Base-by-base conservation (phyloP, 1,140 invertebrate genomes). In the Manduca sexta region DNA sequence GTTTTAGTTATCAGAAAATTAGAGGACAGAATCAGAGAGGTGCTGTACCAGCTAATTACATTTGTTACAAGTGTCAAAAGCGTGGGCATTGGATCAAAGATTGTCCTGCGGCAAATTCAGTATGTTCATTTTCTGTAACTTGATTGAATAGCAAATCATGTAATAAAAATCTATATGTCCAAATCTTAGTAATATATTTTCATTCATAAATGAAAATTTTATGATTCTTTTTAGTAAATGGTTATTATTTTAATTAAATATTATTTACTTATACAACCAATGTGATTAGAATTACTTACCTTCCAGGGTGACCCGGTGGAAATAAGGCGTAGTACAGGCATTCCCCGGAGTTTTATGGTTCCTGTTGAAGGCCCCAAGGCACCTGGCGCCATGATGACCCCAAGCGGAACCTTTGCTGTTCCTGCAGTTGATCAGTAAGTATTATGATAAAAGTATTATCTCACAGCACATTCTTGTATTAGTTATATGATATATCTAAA, bases 81-180 rank as follows among this genome's bases (percentile, higher is more conserved):
- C 89, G 90, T 52, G 97, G 97, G 1, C 97, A 99, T 87, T 99
- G 96, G 95, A 98, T 97, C 45, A 97, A 96, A 80, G 94, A 97
- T 83, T 98, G 97, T 77, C 95, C 95, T 11, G 84, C 93, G 49
- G 89, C 88, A 14, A 75, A 67, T 59, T 71, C 78, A 26, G 78
- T 82, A 70, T 61, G 60, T 62, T 40, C 2, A 15, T 38, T 46
- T 26, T 8, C 29, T 46, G 13, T 38, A 13, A 0, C 6, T 35
- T 45, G 16, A 21, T 4, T n/a, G 10, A 8, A n/a, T 17, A 14
- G 14, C 16, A 26, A n/a, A n/a, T n/a, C n/a, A n/a, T n/a, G n/a
- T n/a, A n/a, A n/a, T n/a, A n/a, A n/a, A n/a, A n/a, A n/a, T n/a
- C n/a, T n/a, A n/a, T n/a, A n/a, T n/a, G n/a, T n/a, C n/a, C n/a